phyloP scores from a whole-genome alignment of 2,113 vertebrate genomes.

The Amblyornis subalaris region DNA sequence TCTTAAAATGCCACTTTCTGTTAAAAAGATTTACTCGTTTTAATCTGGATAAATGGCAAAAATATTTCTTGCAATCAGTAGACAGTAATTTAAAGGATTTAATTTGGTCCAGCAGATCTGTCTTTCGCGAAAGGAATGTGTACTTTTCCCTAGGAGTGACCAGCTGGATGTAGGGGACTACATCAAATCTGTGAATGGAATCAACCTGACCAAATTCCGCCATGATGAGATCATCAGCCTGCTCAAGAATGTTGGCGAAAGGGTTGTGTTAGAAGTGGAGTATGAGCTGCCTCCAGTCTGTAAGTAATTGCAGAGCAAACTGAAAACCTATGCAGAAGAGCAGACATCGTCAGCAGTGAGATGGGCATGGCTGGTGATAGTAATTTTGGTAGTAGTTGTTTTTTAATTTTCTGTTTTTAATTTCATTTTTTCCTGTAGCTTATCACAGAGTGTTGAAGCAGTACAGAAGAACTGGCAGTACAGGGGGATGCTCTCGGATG shows the following conservation, averaged over 20 bases:
- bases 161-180: conserved; percentile 97
- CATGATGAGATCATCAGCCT: conserved; percentile 98
- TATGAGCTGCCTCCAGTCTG: conserved; percentile 93
- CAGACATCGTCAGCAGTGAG: neutral
- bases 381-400: neutral
- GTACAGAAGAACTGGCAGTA: neutral
- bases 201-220: conserved; percentile 95
- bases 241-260: conserved; percentile 94
- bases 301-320: conserved; percentile 73
- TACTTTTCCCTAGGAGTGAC: conserved; percentile 83
- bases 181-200: conserved; percentile 96
- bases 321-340: neutral
- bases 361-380: neutral
- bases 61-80: neutral
- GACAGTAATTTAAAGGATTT: neutral
- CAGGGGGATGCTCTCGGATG: neutral
- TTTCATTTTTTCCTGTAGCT: neutral
- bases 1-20: neutral
- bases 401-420: neutral
- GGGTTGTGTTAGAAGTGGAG: conserved; percentile 94
- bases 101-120: neutral
- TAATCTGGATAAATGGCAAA: neutral
- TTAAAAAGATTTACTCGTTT: neutral
- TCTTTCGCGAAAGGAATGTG: neutral
- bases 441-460: fast-evolving